A percentile compares a stretch with the other conserved stretches of the same genome.
phyloP scores from a whole-genome alignment of 2,888 invertebrate genomes.

The Drosophila austrosaltans region DNA sequence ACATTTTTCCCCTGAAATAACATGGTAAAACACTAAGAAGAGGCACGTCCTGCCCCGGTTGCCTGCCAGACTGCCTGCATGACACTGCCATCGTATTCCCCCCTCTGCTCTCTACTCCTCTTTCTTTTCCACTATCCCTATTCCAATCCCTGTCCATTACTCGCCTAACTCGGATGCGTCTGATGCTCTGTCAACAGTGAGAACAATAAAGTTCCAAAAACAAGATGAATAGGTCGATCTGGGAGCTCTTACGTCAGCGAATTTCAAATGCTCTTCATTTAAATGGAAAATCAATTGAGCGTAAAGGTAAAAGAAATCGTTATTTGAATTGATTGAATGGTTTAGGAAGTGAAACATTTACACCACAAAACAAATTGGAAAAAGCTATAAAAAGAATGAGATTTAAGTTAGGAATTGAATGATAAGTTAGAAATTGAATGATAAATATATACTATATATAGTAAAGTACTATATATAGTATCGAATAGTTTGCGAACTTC shows the following conservation, averaged over 20 bases:
- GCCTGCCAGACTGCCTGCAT: background rate
- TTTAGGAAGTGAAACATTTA: too few species aligned
- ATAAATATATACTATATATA: too few species aligned
- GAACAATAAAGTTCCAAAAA: constrained; percentile 59
- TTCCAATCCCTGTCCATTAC: constrained; percentile 28
- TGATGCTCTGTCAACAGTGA: constrained; percentile 50
- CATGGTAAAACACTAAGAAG: constrained; percentile 36
- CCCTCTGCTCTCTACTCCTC: background rate
- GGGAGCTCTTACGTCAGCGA: constrained; percentile 38
- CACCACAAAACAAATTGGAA: too few species aligned
- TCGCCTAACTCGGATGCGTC: constrained; percentile 12
- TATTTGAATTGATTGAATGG: background rate
- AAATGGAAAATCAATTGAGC: constrained; percentile 15
- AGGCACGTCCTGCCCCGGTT: constrained; percentile 41
- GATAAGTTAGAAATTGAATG: too few species aligned
- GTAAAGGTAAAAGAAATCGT: constrained; percentile 10
- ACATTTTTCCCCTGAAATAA: constrained; percentile 61
- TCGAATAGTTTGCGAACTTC: too few species aligned
- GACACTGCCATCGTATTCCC: constrained; percentile 1
- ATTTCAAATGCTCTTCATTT: constrained; percentile 53
- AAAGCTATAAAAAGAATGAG: too few species aligned
- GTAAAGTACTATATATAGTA: too few species aligned
- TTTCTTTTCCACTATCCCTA: background rate
- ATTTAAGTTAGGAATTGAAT: too few species aligned
- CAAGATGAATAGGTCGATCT: constrained; percentile 57